Base-by-base conservation (phyloP, 2,888 invertebrate genomes). In the Cacoxenus indagator region DNA sequence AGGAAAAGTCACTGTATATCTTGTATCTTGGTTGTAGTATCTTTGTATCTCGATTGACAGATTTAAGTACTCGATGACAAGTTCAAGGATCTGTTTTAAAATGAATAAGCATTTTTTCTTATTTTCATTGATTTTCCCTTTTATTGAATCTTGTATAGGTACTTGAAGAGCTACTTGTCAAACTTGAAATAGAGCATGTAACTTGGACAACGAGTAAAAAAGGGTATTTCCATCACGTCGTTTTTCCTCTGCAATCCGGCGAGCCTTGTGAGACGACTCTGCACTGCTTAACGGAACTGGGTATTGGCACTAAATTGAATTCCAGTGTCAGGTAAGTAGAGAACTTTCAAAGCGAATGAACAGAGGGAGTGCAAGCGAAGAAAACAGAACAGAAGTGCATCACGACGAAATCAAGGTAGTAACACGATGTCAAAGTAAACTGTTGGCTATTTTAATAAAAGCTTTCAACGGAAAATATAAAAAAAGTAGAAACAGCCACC, bases 181-280 rank as follows among this genome's bases (percentile, higher is more conserved):
- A 93, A 84, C 88, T 93, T 9, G 89, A 91, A 77, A 91, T 93
- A 61, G 92, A 93, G 75, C 92, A 93, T 83, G 92, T 91, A 9
- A 92, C 92, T 37, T 93, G 93, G 93, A 90, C 91, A 76, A 90
- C 90, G 69, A 93, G 93, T 83, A 92, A 91, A 83, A 89, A 89
- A 57, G 91, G 92, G 27, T 91, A 91, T 87, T 93, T 92, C 84
- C 91, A 91, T 83, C 92, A 93, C 87, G 92, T 93, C 67, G 90
- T 92, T 67, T 93, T 93, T 84, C 93, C 93, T 8, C 87, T 92
- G 75, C 90, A 91, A 70, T 91, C 92, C 31, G 93, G 93, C 45
- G 93, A 93, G 75, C 90, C 91, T 67, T 93, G 93, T 78, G 93
- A 93, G 86, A 93, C 93, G 70, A 92, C 93, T 87, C 88, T 93